Percentiles rank a stretch among this genome's conserved stretches.
These are phyloP conservation scores for Chelonus insularis DNA, from an alignment of 1,140 invertebrate species.

Conservation along the genomic window DNA sequence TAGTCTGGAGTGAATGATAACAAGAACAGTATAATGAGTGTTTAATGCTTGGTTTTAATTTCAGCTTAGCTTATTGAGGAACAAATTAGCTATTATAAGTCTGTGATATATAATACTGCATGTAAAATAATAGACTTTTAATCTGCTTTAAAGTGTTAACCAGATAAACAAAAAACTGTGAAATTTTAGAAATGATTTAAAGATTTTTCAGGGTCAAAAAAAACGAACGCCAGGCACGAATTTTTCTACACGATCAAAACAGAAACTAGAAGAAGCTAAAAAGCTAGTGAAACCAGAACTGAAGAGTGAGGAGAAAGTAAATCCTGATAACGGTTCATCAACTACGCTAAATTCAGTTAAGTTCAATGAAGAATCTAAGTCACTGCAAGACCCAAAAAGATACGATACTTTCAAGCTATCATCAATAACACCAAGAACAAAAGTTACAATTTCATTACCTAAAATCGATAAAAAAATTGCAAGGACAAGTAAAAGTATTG, in stretches of 20 bases:
- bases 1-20: no score
- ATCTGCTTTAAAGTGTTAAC: no score
- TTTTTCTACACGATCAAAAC: slow-evolving; percentile 47
- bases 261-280: slow-evolving; percentile 52
- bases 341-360: slow-evolving; percentile 2
- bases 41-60: no score
- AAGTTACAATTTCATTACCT: not conserved
- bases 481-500: slow-evolving; percentile 18
- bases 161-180: no score
- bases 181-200: slow-evolving; percentile 32
- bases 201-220: slow-evolving; percentile 53
- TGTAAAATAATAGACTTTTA: no score
- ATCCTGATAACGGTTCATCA: slow-evolving; percentile 25
- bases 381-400: slow-evolving; percentile 12
- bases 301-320: slow-evolving; percentile 43
- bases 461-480: slow-evolving; percentile 15
- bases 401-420: not conserved
- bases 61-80: no score
- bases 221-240: slow-evolving; percentile 35
- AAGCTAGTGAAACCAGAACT: slow-evolving; percentile 52
- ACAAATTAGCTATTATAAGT: no score
- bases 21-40: no score
- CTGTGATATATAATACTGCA: no score
- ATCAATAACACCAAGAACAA: slow-evolving; percentile 5
- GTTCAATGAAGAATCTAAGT: not conserved